Percentiles rank a stretch among this genome's conserved stretches.
Conservation (phyloP, 1,140 invertebrate species). For the Lasioglossum baleicum region DNA sequence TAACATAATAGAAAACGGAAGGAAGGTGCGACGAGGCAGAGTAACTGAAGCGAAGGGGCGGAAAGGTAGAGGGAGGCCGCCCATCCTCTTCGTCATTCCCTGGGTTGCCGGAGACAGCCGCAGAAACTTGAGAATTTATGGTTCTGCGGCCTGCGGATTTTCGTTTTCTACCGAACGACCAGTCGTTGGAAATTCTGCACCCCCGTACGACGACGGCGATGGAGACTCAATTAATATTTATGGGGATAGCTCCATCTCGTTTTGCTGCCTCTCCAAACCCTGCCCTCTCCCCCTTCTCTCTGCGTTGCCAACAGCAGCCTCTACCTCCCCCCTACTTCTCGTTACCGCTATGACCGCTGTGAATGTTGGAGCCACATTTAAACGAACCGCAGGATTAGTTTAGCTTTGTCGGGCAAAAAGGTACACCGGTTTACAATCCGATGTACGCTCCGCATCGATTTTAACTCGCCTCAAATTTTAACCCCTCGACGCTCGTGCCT, state of each 20-base stretch:
- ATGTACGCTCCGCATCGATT: too few relatives aligned
- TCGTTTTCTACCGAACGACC: constrained; percentile 60
- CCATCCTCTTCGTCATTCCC: constrained; percentile 56
- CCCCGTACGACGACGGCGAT: constrained; percentile 52
- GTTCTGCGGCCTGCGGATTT: constrained; percentile 62
- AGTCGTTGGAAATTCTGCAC: constrained; percentile 56
- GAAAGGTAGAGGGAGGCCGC: constrained; percentile 10
- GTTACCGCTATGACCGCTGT: constrained; percentile 13
- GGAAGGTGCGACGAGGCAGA: constrained; percentile 50
- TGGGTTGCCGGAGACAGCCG: constrained; percentile 63
- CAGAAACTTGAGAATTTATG: constrained; percentile 70
- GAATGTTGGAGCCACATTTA: constrained; percentile 11
- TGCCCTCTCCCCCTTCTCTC: too few relatives aligned
- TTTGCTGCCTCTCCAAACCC: background rate
- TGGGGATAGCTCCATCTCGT: constrained; percentile 48
- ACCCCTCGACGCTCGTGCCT: too few relatives aligned
- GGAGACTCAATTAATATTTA: constrained; percentile 67
- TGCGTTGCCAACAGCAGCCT: too few relatives aligned
- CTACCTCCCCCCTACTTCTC: background rate
- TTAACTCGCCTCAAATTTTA: background rate
- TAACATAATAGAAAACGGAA: constrained; percentile 65
- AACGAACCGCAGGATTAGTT: constrained; percentile 14
- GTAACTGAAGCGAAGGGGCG: constrained; percentile 27
- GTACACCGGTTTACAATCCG: too few relatives aligned
- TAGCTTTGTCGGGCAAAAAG: too few relatives aligned